phyloP scores from a whole-genome alignment of 2,113 vertebrate genomes.

The Symphodus melops region DNA sequence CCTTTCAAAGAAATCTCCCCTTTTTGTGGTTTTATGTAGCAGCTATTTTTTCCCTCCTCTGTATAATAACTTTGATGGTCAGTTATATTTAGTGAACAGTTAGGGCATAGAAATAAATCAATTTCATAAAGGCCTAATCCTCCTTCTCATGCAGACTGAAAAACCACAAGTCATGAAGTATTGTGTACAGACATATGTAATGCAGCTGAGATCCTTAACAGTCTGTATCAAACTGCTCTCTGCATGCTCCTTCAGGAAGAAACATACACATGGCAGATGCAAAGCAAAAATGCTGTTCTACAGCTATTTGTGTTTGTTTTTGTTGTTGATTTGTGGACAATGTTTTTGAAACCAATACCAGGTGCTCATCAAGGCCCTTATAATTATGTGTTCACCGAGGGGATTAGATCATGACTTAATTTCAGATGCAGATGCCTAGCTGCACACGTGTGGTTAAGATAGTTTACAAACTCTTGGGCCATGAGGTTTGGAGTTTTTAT shows the following conservation, averaged over 20 bases:
- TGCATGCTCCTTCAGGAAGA: constrained; percentile 44
- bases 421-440: constrained; percentile 57
- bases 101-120: constrained; percentile 83
- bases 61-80: constrained; percentile 84
- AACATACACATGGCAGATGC: constrained; percentile 28
- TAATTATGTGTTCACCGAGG: constrained; percentile 61
- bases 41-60: constrained; percentile 51
- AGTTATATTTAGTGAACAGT: constrained; percentile 88
- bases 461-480: constrained; percentile 82
- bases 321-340: constrained; percentile 44
- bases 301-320: constrained; percentile 46
- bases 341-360: constrained; percentile 54
- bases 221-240: constrained; percentile 51
- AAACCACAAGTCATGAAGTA: constrained; percentile 82
- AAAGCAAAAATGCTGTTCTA: constrained; percentile 1
- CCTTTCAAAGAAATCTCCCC: constrained; percentile 65
- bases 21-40: constrained; percentile 58
- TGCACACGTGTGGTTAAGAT: constrained; percentile 67
- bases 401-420: constrained; percentile 51
- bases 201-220: constrained; percentile 65
- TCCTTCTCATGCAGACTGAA: constrained; percentile 77
- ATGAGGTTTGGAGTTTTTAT: constrained; percentile 74
- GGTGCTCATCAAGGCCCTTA: constrained; percentile 55
- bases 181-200: constrained; percentile 84
- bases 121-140: constrained; percentile 81